Percentiles rank a stretch among this genome's conserved stretches.
phyloP scores from a whole-genome alignment of 2,888 invertebrate genomes.

The Ophioninae sp. region DNA sequence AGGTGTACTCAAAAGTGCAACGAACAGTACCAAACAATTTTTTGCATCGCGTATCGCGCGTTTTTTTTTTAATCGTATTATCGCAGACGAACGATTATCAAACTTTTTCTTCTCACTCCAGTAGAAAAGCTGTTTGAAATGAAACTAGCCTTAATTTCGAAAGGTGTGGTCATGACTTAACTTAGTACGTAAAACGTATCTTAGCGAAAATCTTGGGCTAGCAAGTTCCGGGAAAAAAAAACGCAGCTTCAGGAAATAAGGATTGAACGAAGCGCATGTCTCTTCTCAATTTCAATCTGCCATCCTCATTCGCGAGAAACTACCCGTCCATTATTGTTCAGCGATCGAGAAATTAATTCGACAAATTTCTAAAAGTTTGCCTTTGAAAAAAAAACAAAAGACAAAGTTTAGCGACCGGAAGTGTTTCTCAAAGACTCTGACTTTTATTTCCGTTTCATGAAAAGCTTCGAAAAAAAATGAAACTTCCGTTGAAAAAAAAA shows the following conservation, averaged over 20 bases:
- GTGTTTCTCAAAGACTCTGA: too few species aligned
- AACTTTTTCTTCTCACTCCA: slow-evolving; percentile 33
- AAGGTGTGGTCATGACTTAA: slow-evolving; percentile 60
- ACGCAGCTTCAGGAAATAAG: slow-evolving; percentile 17
- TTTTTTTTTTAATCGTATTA: slow-evolving; percentile 31
- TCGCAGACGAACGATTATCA: slow-evolving; percentile 8
- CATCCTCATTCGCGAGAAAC: background rate
- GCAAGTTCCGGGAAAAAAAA: slow-evolving; percentile 33
- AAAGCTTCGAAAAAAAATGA: too few species aligned
- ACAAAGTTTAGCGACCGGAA: background rate
- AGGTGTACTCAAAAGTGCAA: slow-evolving; percentile 35
- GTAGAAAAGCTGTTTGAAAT: slow-evolving; percentile 50
- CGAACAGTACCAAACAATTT: background rate
- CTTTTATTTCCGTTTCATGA: too few species aligned
- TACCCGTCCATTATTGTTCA: background rate
- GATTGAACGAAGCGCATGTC: slow-evolving; percentile 16
- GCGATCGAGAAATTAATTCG: background rate
- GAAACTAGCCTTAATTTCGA: slow-evolving; percentile 47
- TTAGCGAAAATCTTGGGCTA: slow-evolving; percentile 17
- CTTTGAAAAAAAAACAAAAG: background rate
- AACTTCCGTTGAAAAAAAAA: too few species aligned
- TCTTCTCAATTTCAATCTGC: background rate
- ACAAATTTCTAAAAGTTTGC: background rate
- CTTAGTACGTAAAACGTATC: slow-evolving; percentile 45
- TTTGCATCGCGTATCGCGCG: slow-evolving; percentile 15